These are phyloP conservation scores for Pogonomyrmex californicus DNA, from an alignment of 1,140 invertebrate species.

Conservation along the genomic window DNA sequence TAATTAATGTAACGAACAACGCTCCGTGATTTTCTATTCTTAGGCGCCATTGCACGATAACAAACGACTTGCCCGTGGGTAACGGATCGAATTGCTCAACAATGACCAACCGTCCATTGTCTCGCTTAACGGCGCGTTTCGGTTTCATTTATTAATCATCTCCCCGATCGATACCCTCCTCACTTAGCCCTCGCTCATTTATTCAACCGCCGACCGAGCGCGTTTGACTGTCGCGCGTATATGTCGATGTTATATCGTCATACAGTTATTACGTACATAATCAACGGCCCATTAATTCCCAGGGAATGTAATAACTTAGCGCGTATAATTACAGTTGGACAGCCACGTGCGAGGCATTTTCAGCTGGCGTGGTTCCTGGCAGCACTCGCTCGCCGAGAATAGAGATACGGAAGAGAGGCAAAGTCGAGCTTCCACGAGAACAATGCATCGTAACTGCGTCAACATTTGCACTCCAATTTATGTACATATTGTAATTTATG, in stretches of 20 bases:
- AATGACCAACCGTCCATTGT: background rate
- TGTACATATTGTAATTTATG: too few species aligned
- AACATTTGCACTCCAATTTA: background rate
- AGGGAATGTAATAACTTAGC: background rate
- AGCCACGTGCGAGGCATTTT: slow-evolving; percentile 36
- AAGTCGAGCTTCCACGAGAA: background rate
- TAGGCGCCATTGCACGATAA: background rate
- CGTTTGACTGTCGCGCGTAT: background rate
- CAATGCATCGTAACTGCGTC: background rate
- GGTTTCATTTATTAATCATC: slow-evolving; percentile 40
- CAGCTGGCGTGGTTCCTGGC: slow-evolving; percentile 6
- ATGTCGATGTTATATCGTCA: background rate
- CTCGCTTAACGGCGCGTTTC: background rate
- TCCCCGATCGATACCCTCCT: slow-evolving; percentile 16
- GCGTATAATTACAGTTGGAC: slow-evolving; percentile 25
- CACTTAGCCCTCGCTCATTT: background rate
- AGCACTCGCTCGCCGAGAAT: slow-evolving; percentile 22
- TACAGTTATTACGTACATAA: background rate
- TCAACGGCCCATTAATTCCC: slow-evolving; percentile 24
- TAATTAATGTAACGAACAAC: background rate
- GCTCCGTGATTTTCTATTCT: background rate
- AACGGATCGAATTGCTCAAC: slow-evolving; percentile 7
- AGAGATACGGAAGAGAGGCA: slow-evolving; percentile 21
- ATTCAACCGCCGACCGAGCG: background rate
- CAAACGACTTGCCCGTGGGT: background rate